Base-by-base conservation (phyloP, 2,113 vertebrate genomes). In the Sinocyclocheilus maitianheensis region DNA sequence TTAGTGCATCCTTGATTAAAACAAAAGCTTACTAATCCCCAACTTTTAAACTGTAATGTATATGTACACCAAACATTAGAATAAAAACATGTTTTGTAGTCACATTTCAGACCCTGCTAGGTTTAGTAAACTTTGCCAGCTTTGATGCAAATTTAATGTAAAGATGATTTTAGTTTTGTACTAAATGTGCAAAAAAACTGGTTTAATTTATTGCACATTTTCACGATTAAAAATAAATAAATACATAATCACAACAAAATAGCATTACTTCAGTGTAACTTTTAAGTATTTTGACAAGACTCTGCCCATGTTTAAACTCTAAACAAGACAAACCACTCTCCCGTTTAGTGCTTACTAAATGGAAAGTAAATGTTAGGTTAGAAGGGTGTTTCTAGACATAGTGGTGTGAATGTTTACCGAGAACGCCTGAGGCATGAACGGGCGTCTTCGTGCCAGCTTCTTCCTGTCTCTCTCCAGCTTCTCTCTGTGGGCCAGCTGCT, bases 401-500 rank as follows among this genome's bases (percentile, higher is more conserved):
- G 77, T 43, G 51, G 75, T 63, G 75, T 75, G 58, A 75, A 77
- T 14, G 81, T 95, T 93, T 96, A 99, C 98, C 96, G 98, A 99
- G 87, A 97, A 99, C 0, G 98, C 97, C 90, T 98, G 89, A 0
- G 98, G 98, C 95, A 99, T 97, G 89, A 97, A 97, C 85, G 97
- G 97, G 81, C 98, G 95, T 88, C 98, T 97, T 6, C 98, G 94
- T 74, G 96, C 97, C 93, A 99, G 86, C 92, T 99, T 99, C 96
- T 97, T 99, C 80, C 97, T 91, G 92, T 99, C 98, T 58, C 98
- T 93, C 88, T 99, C 98, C 9, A 99, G 96, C 91, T 98, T 99
- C 93, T 99, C 98, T 81, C 97, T 96, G 92, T 99, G 97, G 85
- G 98, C 98, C 92, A 99, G 90, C 85, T 98, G 98, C 91, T 99